A percentile compares a stretch with the other conserved stretches of the same genome.
phyloP scores from a whole-genome alignment of 2,113 vertebrate genomes.

The Montifringilla adamsi region DNA sequence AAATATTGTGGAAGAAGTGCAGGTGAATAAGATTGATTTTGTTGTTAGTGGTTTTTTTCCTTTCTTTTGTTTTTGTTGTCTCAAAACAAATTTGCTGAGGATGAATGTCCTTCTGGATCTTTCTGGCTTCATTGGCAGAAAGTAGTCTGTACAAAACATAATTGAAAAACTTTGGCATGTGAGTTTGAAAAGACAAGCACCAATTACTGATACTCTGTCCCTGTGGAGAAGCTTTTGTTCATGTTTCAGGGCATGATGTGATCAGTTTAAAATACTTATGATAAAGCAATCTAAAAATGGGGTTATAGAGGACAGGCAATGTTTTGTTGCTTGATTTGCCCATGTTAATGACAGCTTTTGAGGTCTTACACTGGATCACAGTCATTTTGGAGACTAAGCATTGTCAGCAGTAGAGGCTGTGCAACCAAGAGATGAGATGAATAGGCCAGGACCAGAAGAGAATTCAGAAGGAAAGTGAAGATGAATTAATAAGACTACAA shows the following conservation, averaged over 20 bases:
- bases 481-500: not conserved
- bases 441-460: not conserved
- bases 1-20: not conserved
- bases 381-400: not conserved
- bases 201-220: not conserved
- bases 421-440: not conserved
- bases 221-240: not conserved
- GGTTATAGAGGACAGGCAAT: not conserved
- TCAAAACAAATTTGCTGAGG: not conserved
- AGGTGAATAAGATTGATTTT: not conserved
- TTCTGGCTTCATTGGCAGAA: not conserved
- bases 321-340: not conserved
- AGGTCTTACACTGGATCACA: not conserved
- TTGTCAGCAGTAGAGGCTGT: not conserved
- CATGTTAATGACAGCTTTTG: not conserved
- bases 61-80: not conserved
- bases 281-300: not conserved
- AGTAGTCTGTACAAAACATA: not conserved
- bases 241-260: not conserved
- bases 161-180: not conserved
- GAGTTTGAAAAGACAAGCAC: not conserved
- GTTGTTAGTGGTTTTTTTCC: fast-evolving
- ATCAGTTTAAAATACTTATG: not conserved
- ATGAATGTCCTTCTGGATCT: not conserved
- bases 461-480: not conserved